phyloP scores from a whole-genome alignment of 37 sponge, comb jelly and placozoan genomes.

The Cliona cf. orientalis region DNA sequence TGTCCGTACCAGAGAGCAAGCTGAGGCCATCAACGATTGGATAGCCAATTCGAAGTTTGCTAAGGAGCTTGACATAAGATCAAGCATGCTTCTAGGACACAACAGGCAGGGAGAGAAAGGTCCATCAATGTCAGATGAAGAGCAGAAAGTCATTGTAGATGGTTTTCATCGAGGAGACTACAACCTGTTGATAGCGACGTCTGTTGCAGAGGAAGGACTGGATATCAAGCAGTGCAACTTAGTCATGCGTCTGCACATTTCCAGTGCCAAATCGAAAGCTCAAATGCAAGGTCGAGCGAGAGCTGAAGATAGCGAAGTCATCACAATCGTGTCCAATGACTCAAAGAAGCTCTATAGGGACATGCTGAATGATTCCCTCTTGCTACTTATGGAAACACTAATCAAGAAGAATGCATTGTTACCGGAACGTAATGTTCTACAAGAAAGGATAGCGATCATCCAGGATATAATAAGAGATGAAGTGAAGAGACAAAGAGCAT shows the following conservation, averaged over 20 bases:
- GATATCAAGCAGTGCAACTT: conserved; percentile 68
- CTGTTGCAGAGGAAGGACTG: conserved; percentile 71
- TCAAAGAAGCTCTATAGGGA: conserved; percentile 5
- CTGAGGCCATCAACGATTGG: conserved; percentile 29
- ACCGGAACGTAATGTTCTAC: no score
- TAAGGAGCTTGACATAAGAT: no score
- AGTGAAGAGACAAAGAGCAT: no score
- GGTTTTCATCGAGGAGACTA: conserved; percentile 47
- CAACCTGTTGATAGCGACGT: conserved; percentile 68
- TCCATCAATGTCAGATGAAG: conserved; percentile 23
- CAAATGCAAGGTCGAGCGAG: conserved; percentile 76
- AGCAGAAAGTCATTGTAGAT: conserved; percentile 48
- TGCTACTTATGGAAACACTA: no score
- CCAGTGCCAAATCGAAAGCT: conserved; percentile 57
- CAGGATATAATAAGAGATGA: no score
- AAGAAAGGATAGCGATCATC: no score
- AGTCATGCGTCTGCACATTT: conserved; percentile 66
- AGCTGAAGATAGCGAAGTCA: conserved; percentile 38
- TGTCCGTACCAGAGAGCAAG: conserved; percentile 36
- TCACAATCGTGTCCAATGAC: conserved; percentile 33
- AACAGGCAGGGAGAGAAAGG: not conserved
- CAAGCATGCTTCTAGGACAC: not conserved
- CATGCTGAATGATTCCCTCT: not conserved
- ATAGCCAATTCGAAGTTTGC: not conserved
- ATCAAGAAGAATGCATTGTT: no score